Evolutionary conservation across 1,140 invertebrate genomes (phyloP).

Genomic region (Periplaneta americana): DNA sequence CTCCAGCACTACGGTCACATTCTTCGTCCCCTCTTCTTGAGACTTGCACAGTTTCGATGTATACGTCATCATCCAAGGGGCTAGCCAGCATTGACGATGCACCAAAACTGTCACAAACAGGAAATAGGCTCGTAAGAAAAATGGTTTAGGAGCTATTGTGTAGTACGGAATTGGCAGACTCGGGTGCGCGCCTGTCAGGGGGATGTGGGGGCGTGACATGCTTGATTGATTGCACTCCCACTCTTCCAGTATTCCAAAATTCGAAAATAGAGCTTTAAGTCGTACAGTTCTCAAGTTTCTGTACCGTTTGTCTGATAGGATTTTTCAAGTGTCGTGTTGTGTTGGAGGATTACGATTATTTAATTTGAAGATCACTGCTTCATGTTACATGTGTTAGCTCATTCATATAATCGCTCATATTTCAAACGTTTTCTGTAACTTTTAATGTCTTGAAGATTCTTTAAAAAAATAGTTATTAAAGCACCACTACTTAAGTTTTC

Average conservation of each 20-base stretch:
- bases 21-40: neutral
- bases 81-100: neutral
- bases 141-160: neutral
- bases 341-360: no score
- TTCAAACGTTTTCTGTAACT: no score
- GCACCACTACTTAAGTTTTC: no score
- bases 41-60: neutral
- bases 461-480: no score
- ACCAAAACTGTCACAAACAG: constrained; percentile 17
- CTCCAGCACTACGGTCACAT: neutral
- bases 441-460: no score
- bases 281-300: neutral
- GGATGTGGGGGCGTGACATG: neutral
- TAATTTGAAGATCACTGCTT: no score
- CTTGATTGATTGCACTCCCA: constrained; percentile 2
- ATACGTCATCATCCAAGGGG: neutral
- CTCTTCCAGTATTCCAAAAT: neutral
- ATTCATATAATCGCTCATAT: no score
- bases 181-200: neutral
- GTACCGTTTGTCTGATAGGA: neutral
- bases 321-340: no score
- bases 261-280: neutral
- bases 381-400: no score
- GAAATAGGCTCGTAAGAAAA: constrained; percentile 14
- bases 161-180: neutral